A percentile compares a stretch with the other conserved stretches of the same genome.
Evolutionary conservation across 2,113 vertebrate genomes (phyloP).

Genomic region (Casuarius casuarius): DNA sequence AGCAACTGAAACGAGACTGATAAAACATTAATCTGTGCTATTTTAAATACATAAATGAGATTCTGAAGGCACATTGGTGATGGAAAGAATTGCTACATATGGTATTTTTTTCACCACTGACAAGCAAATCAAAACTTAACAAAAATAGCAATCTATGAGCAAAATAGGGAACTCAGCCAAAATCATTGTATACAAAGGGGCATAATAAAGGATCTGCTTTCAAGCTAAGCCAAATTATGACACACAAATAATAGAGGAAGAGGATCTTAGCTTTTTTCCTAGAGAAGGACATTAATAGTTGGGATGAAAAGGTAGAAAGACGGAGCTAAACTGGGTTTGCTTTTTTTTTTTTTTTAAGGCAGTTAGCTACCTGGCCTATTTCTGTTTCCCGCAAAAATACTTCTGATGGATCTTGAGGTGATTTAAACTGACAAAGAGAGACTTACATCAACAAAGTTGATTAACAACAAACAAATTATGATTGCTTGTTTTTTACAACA

Average conservation of each 20-base stretch:
- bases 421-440: neutral
- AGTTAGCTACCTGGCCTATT: neutral
- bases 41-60: neutral
- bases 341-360: neutral
- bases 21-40: neutral
- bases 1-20: neutral
- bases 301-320: neutral
- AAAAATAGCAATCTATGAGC: neutral
- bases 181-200: neutral
- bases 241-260: conserved; percentile 17
- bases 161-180: conserved; percentile 14
- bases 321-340: neutral
- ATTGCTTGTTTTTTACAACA: conserved; percentile 12
- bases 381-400: conserved; percentile 41
- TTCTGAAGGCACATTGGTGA: conserved; percentile 8
- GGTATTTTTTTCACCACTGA: neutral
- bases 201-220: conserved; percentile 7
- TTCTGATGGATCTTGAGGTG: neutral
- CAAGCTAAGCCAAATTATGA: neutral
- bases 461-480: neutral
- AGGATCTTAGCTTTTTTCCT: conserved; percentile 7
- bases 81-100: neutral
- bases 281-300: neutral
- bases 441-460: neutral
- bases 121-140: neutral